Base-by-base conservation (phyloP, 2,888 invertebrate species). In the Tuta absoluta region DNA sequence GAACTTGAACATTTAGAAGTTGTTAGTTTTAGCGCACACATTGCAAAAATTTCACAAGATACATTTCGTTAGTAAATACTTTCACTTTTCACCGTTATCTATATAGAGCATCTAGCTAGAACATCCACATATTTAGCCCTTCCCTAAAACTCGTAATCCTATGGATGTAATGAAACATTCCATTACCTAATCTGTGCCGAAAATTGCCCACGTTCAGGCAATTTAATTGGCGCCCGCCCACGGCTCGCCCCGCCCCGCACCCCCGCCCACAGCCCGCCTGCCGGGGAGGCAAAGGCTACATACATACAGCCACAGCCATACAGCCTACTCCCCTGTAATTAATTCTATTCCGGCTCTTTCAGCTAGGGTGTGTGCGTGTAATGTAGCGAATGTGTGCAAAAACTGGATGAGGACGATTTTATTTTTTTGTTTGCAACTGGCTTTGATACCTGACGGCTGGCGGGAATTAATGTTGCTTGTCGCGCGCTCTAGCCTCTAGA, bases 331-430 rank as follows among this genome's bases (percentile, higher is more conserved):
- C 56, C 33, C 56, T 80, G 81, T 86, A 84, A 85, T 85, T 84
- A 85, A 85, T 84, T 85, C 81, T 80, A 84, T 82, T 80, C 78
- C 72, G 41, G 72, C 69, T 69, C 73, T 73, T 73, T 72, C 66
- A 63, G 66, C 69, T 65, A 67, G 67, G 61, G 62, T 71, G 70
- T 67, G 67, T 74, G 71, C 49, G 68, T 66, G 60, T 60, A 60
- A 60, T 60, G 60, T 60, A 45, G 60, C 60, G 60, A 60, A 45
- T 56, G 56, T 56, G 56, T 56, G 56, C 56, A 56, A 56, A 56
- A 59, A 21, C 41, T 59, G 59, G 59, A 41, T 59, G 59, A 41
- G 41, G 41, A 59, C 8, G 41, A 59, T 59, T 59, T 59, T 41
- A 59, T 41, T 59, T 56, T 56, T 56, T 56, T 56, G 56, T 56